These are phyloP conservation scores for Pteronotus mesoamericanus DNA, from an alignment of 2,797 vertebrate genomes.

Conservation along the genomic window DNA sequence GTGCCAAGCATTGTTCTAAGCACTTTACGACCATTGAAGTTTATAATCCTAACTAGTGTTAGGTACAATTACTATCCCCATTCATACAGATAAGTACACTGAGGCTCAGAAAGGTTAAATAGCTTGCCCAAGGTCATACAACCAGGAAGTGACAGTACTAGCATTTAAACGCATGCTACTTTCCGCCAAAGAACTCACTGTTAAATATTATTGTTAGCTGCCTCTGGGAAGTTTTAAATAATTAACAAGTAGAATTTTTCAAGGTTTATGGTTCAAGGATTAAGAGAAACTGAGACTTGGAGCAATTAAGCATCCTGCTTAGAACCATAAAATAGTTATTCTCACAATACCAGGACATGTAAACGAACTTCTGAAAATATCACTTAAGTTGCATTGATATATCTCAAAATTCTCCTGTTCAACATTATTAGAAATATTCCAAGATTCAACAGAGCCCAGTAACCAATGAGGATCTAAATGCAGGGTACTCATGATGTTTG, in stretches of 20 bases:
- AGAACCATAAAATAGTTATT: not conserved
- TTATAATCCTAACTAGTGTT: not conserved
- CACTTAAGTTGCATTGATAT: not conserved
- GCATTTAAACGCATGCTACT: not conserved
- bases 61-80: not conserved
- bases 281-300: not conserved
- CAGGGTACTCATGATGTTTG: not conserved
- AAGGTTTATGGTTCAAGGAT: not conserved
- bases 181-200: not conserved
- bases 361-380: not conserved
- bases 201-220: not conserved
- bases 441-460: not conserved
- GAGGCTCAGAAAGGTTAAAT: not conserved
- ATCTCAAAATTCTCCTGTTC: not conserved
- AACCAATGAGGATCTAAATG: not conserved
- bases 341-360: not conserved
- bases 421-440: not conserved
- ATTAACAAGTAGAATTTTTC: conserved; percentile 15
- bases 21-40: not conserved
- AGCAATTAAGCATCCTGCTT: not conserved
- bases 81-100: conserved; percentile 24
- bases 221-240: not conserved
- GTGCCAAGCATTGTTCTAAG: not conserved
- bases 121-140: not conserved
- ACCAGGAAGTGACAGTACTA: not conserved